Base-by-base conservation (phyloP, 1,140 invertebrate genomes). In the Solenopsis invicta region DNA sequence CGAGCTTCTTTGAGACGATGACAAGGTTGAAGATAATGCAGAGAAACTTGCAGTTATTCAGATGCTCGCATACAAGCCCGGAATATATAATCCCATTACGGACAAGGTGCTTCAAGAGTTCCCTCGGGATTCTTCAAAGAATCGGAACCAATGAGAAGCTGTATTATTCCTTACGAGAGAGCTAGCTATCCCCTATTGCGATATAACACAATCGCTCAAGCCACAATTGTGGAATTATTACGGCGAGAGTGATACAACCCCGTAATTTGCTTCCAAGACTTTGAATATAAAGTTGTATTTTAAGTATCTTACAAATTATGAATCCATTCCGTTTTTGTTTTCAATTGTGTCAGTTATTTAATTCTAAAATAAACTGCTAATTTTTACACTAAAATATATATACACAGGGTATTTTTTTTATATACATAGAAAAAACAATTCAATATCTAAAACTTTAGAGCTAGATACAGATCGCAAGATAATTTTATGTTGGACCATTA, bases 1-100 rank as follows among this genome's bases (percentile, higher is more conserved):
- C n/a, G n/a, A 69, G 64, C 6, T 41, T 71, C 21, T 81, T 59
- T 69, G 34, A 81, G 10, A n/a, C n/a, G 16, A 59, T 21, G 34
- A 41, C 52, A 45, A n/a, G 37, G 74, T 45, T 61, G 54, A 62
- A 45, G 48, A 62, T 62, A 62, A 77, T 61, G 4, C 16, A 16
- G 16, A 50, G 9, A 21, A 76, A 37, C 52, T 76, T 61, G 37
- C 37, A 77, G 74, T 61, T 77, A 77, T 77, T 77, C 74, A 77
- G 56, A 77, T 61, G 18, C 54, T 77, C 45, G 56, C 16, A 21
- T 29, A 75, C 12, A 75, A 75, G 54, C 8, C 16, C 9, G 21
- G 4, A 21, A 62, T 77, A 34, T n/a, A 59, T 62, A 62, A 62
- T 77, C 18, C 16, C 41, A 45, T 62, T 62, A 52, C 8, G 9